Base-by-base conservation (phyloP, 2,113 vertebrate genomes). In the Heliornis fulica region DNA sequence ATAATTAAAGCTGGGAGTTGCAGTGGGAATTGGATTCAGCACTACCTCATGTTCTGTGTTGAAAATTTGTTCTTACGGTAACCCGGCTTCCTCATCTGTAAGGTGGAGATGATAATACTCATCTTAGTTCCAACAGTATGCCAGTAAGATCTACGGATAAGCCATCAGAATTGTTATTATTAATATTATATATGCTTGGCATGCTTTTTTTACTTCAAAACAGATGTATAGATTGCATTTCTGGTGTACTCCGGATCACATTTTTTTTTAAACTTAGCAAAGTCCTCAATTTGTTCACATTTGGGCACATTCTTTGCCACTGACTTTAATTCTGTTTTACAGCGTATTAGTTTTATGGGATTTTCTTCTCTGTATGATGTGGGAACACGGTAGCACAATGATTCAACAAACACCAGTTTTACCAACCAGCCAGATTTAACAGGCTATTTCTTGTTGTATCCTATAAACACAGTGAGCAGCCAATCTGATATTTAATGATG, bases 401-500 rank as follows among this genome's bases (percentile, higher is more conserved):
- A 94, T 94, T 95, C 86, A 93, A 87, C 79, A 48, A 83, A 64
- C 87, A 92, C 57, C 90, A 78, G 80, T 91, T 96, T 65, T 92
- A 96, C 88, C 88, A 94, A 92, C 64, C 93, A 95, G 94, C 87
- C 94, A 95, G 90, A 96, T 85, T 64, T 89, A 97, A 96, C 96
- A 96, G 94, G 94, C 94, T 95, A 94, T 96, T 97, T 96, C 95
- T 96, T 97, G 96, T 93, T 97, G 86, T 87, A 95, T 82, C 69
- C 94, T 79, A 95, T 78, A 95, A 96, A 96, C 92, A 96, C 69
- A 89, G 63, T 4, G 70, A 95, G 86, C 74, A 94, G 95, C 96
- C 96, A 96, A 97, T 97, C 96, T 97, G 93, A 96, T 96, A 97
- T 91, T 79, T 91, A 95, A 92, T 95, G 85, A 96, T 93, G 92